These are phyloP conservation scores for Momotus momota DNA, from an alignment of 2,797 vertebrate genomes.

Conservation along the genomic window DNA sequence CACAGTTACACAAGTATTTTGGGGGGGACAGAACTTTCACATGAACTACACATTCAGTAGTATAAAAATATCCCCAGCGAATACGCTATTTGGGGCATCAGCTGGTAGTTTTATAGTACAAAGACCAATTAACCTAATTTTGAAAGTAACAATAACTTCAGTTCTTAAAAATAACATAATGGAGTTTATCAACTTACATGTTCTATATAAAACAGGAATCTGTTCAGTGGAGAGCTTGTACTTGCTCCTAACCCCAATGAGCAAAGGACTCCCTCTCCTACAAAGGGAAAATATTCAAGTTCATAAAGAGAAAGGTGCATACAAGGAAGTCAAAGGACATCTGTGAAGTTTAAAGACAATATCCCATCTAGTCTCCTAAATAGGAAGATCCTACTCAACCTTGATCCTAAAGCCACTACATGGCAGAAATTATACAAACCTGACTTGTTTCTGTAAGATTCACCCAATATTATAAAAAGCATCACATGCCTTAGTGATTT, in stretches of 20 bases:
- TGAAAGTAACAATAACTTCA: neutral
- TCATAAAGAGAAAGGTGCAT: neutral
- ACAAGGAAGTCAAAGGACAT: neutral
- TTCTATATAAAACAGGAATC: slow-evolving; percentile 91
- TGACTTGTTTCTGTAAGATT: neutral
- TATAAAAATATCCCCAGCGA: neutral
- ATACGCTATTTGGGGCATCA: neutral
- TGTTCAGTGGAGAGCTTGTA: slow-evolving; percentile 90
- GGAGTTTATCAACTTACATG: slow-evolving; percentile 82
- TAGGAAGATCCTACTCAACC: neutral
- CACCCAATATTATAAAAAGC: neutral
- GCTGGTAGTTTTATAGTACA: neutral
- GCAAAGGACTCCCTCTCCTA: slow-evolving; percentile 95
- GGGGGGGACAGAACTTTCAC: neutral
- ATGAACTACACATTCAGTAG: neutral
- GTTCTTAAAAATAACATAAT: neutral
- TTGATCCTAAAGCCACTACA: neutral
- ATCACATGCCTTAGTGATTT: neutral
- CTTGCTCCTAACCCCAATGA: slow-evolving; percentile 93
- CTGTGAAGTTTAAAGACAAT: neutral
- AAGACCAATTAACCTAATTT: neutral
- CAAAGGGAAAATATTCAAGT: neutral
- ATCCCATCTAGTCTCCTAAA: neutral
- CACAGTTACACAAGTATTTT: neutral
- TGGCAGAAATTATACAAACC: neutral